phyloP scores from a whole-genome alignment of 2,797 vertebrate species.

The Pterois miles region DNA sequence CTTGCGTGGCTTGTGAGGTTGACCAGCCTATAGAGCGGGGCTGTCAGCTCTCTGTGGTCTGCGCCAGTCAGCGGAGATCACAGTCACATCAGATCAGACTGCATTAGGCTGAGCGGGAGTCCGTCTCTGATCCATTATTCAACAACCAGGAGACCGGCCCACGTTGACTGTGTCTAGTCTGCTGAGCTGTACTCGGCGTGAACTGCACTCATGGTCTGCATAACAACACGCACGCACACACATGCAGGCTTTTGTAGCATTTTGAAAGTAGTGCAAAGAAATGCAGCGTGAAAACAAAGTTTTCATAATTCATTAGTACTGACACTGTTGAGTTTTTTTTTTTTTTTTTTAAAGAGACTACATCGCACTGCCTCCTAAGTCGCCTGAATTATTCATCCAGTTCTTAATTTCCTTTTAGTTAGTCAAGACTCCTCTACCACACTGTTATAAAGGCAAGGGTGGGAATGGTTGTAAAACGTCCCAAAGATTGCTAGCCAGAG shows the following conservation, averaged over 20 bases:
- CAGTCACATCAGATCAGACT: constrained; percentile 84
- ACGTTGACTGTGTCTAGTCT: constrained; percentile 81
- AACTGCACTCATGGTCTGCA: constrained; percentile 78
- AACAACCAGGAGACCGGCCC: constrained; percentile 81
- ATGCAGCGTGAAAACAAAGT: constrained; percentile 82
- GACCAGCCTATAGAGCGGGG: constrained; percentile 61
- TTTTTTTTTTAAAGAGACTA: constrained; percentile 52
- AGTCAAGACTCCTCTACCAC: constrained; percentile 60
- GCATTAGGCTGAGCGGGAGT: constrained; percentile 82
- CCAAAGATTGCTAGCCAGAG: constrained; percentile 80
- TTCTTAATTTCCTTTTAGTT: constrained; percentile 80
- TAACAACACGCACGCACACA: constrained; percentile 61
- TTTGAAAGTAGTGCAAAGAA: constrained; percentile 80
- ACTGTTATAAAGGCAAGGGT: constrained; percentile 65
- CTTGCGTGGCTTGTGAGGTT: constrained; percentile 6
- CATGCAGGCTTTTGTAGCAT: constrained; percentile 69
- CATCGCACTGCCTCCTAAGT: constrained; percentile 68
- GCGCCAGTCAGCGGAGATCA: constrained; percentile 79
- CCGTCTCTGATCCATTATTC: constrained; percentile 85
- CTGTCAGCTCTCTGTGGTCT: constrained; percentile 79
- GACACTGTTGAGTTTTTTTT: constrained; percentile 61
- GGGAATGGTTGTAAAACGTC: constrained; percentile 79
- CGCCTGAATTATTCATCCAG: constrained; percentile 76
- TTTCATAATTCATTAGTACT: constrained; percentile 81
- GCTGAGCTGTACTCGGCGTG: constrained; percentile 77